phyloP scores from a whole-genome alignment of 2,797 vertebrate species.

The Melanotaenia parkinsoni region DNA sequence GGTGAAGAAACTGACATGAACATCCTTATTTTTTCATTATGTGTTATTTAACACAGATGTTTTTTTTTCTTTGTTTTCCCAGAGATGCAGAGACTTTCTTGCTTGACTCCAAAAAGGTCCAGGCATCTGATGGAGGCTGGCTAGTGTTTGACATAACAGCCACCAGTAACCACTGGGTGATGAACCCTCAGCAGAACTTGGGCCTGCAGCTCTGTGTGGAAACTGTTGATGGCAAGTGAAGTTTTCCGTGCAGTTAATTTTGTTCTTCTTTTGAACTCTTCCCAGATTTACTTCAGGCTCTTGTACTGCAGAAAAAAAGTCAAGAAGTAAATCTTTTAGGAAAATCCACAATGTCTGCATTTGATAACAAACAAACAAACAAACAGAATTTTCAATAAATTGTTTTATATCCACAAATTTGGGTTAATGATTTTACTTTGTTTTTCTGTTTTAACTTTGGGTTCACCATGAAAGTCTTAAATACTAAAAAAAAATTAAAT shows the following conservation, averaged over 20 bases:
- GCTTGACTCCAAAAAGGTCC: constrained; percentile 91
- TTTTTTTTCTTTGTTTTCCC: constrained; percentile 24
- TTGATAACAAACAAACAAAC: neutral
- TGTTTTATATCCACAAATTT: constrained; percentile 9
- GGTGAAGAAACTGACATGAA: neutral
- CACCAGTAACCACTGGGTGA: constrained; percentile 99
- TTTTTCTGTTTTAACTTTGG: constrained; percentile 15
- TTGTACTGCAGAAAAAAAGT: constrained; percentile 12
- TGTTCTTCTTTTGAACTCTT: neutral
- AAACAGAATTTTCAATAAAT: constrained; percentile 4
- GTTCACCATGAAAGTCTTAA: constrained; percentile 26
- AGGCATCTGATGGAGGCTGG: constrained; percentile 95
- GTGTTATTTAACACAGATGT: constrained; percentile 15
- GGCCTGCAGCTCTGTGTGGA: constrained; percentile 96
- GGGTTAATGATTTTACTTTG: neutral
- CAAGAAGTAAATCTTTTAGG: constrained; percentile 19
- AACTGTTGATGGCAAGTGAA: constrained; percentile 90
- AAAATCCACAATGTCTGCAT: constrained; percentile 5
- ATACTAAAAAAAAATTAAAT: constrained; percentile 8
- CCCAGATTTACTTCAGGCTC: constrained; percentile 10
- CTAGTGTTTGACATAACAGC: constrained; percentile 98
- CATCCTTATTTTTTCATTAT: neutral
- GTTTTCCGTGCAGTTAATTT: constrained; percentile 9
- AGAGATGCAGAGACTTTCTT: constrained; percentile 98
- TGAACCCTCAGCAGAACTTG: constrained; percentile 97